Percentiles rank a stretch among this genome's conserved stretches.
These are phyloP conservation scores for Malacosoma neustria DNA, from an alignment of 2,888 invertebrate species.

Conservation along the genomic window DNA sequence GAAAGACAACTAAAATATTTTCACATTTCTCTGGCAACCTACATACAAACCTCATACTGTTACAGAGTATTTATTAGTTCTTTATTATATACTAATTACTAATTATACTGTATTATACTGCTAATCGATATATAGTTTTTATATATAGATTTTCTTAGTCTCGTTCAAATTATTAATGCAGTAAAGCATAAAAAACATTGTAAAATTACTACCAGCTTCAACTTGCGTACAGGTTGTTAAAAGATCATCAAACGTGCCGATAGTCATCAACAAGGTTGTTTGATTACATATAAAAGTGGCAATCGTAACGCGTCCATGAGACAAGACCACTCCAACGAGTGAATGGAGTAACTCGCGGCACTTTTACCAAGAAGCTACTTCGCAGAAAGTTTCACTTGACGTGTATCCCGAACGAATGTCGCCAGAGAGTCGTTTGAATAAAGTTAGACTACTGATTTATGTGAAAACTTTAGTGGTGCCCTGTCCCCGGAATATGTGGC, in stretches of 20 bases:
- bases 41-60: no score
- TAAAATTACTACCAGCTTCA: neutral
- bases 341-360: slow-evolving; percentile 31
- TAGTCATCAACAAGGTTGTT: neutral
- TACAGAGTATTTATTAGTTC: no score
- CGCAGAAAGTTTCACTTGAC: slow-evolving; percentile 54
- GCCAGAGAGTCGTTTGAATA: slow-evolving; percentile 72
- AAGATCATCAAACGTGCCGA: neutral
- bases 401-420: slow-evolving; percentile 65
- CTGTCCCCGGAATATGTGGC: slow-evolving; percentile 46
- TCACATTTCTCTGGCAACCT: no score
- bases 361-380: slow-evolving; percentile 50
- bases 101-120: no score
- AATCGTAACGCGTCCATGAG: slow-evolving; percentile 28
- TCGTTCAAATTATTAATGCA: no score
- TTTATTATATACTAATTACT: no score
- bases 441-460: slow-evolving; percentile 70
- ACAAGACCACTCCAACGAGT: slow-evolving; percentile 27
- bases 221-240: slow-evolving; percentile 4
- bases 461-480: slow-evolving; percentile 49
- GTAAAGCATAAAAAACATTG: no score
- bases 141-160: no score
- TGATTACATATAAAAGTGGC: slow-evolving; percentile 9
- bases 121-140: no score
- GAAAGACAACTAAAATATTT: no score